Conservation (phyloP, 2,113 vertebrate species). For the Poeciliopsis occidentalis region DNA sequence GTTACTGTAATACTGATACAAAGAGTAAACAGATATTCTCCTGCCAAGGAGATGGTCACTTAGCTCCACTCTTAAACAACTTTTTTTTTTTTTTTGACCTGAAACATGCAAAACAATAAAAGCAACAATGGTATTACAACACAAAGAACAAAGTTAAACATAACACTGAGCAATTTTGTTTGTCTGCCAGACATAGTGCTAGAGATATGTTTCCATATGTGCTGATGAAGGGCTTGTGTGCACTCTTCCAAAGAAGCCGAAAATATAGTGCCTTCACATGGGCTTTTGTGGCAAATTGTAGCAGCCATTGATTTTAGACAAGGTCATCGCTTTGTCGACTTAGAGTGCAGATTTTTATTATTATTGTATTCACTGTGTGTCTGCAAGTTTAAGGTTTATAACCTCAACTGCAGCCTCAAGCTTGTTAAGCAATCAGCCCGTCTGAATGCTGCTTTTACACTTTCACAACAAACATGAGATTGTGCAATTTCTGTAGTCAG, state of each 20-base stretch:
- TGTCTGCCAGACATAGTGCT: constrained; percentile 48
- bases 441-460: constrained; percentile 1
- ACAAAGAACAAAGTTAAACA: constrained; percentile 62
- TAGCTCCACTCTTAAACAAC: constrained; percentile 45
- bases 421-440: constrained; percentile 21
- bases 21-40: constrained; percentile 65
- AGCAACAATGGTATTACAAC: constrained; percentile 62
- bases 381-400: constrained; percentile 12
- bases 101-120: constrained; percentile 74
- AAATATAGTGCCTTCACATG: constrained; percentile 43
- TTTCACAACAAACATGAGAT: constrained; percentile 54
- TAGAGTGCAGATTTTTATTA: constrained; percentile 36
- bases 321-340: constrained; percentile 38
- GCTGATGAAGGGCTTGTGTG: constrained; percentile 38
- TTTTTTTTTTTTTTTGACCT: constrained; percentile 13
- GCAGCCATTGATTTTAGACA: constrained; percentile 31
- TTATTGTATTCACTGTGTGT: neutral
- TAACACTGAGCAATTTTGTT: constrained; percentile 61
- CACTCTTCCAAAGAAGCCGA: constrained; percentile 26
- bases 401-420: constrained; percentile 14
- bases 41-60: constrained; percentile 42
- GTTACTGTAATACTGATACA: constrained; percentile 74
- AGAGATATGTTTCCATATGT: constrained; percentile 63
- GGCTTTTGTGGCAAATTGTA: constrained; percentile 22
- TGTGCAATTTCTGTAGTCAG: constrained; percentile 51